Base-by-base conservation (phyloP, 2,888 invertebrate genomes). In the Nebria brevicollis region DNA sequence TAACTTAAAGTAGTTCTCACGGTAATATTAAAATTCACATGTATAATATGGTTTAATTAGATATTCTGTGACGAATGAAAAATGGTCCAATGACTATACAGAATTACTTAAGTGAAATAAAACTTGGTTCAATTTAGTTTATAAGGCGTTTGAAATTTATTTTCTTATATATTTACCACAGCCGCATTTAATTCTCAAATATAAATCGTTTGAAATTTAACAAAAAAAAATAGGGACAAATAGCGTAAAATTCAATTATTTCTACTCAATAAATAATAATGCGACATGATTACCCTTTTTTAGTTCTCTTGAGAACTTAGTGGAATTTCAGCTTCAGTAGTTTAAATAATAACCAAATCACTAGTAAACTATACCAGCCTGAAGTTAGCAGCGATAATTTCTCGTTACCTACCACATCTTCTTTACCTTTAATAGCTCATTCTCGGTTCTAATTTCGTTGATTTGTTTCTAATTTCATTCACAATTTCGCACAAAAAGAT, bases 211-310 rank as follows among this genome's bases (percentile, higher is more conserved):
- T 20, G 20, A 20, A 54, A 54, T 54, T 54, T 11, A 54, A 2
- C 8, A 54, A 54, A 8, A 54, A 54, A 13, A 54, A 54, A 6
- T 54, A 54, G 43, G 43, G 43, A 11, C 54, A 54, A 8, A 11
- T 26, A 26, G 68, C 68, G 68, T 68, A 68, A 68, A 68, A 68
- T 25, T 10, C 13, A 13, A 68, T 68, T 68, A 7, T 68, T 68
- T 26, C 68, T 68, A 68, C 68, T 68, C 68, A 68, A 25, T 68
- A 68, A 20, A 68, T 25, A 68, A 68, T 68, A 26, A 68, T 68
- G 6, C 26, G 68, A 68, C 20, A 20, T 20, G 20, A 20, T 20
- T 20, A 20, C 20, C 20, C 20, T 20, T 20, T 20, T 20, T 20
- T 20, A 20, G 20, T 20, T 20, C 20, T 20, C 20, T 20, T 20